A percentile compares a stretch with the other conserved stretches of the same genome.
Conservation (phyloP, 2,797 vertebrate species). For the Steatocranus sp. region DNA sequence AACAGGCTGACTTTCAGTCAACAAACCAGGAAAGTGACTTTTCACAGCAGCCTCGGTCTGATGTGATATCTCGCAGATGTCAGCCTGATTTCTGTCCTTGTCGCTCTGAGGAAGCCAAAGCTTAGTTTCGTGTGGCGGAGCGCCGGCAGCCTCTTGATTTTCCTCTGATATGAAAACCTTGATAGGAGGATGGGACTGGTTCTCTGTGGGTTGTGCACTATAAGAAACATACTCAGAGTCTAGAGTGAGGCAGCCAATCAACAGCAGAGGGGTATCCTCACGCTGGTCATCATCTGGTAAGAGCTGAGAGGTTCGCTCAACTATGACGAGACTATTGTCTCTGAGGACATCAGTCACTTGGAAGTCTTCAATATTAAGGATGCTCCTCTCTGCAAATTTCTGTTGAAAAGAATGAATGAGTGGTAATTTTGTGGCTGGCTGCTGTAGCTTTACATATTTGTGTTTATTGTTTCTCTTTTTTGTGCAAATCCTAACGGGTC, state of each 20-base stretch:
- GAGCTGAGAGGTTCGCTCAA: background rate
- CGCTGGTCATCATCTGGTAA: background rate
- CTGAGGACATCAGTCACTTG: background rate
- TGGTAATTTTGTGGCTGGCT: background rate
- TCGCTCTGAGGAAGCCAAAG: background rate
- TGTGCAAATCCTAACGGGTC: background rate
- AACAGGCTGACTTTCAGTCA: background rate
- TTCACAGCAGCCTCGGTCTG: background rate
- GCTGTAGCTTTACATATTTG: background rate
- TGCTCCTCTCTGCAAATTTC: background rate
- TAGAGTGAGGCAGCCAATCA: background rate
- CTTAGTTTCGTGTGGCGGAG: background rate
- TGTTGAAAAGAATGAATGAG: background rate
- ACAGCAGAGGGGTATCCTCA: background rate
- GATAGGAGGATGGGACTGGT: background rate
- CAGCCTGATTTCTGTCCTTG: background rate
- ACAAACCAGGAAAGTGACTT: background rate
- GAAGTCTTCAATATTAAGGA: conserved; percentile 45
- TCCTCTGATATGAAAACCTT: background rate
- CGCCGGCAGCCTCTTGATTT: background rate
- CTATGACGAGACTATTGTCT: conserved; percentile 3
- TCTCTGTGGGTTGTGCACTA: background rate
- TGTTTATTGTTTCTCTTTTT: rapidly evolving
- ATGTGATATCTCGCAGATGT: rapidly evolving
- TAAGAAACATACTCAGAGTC: background rate